Conservation (phyloP, 37 sponge, comb jelly and placozoan genomes). For the Lycopodina hypogea region DNA sequence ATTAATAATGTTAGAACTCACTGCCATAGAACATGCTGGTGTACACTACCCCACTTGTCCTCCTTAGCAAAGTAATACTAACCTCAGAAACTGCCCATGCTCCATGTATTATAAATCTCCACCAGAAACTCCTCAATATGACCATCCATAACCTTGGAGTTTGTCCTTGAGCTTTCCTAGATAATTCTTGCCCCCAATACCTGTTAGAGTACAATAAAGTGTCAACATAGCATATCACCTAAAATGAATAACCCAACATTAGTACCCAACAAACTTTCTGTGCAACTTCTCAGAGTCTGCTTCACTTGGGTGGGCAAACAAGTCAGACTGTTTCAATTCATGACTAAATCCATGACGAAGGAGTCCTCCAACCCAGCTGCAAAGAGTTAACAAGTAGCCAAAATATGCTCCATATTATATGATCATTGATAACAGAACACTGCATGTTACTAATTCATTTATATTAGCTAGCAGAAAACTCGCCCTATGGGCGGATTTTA, state of each 20-base stretch:
- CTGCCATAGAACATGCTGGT: too few species aligned
- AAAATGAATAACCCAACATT: too few species aligned
- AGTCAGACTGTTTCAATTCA: constrained; percentile 25
- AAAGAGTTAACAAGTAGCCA: too few species aligned
- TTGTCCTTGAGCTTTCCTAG: constrained; percentile 27
- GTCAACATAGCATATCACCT: too few species aligned
- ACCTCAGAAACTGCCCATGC: constrained; percentile 25
- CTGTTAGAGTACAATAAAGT: too few species aligned
- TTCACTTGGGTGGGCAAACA: constrained; percentile 41
- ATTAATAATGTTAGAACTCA: not conserved
- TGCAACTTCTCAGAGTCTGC: constrained; percentile 39
- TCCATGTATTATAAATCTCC: constrained; percentile 29
- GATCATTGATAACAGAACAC: too few species aligned
- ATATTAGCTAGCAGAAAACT: too few species aligned
- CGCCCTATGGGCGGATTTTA: too few species aligned
- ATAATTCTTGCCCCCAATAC: constrained; percentile 46
- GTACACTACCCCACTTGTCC: too few species aligned
- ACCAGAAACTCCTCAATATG: constrained; percentile 47
- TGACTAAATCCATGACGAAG: constrained; percentile 37
- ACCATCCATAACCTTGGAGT: constrained; percentile 43
- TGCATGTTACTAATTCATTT: too few species aligned
- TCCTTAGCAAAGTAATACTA: too few species aligned
- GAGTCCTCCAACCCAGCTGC: constrained; percentile 65
- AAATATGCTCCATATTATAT: too few species aligned
- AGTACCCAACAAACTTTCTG: constrained; percentile 15